Conservation (phyloP, 2,888 invertebrate species). For the Xanthia icteritia region DNA sequence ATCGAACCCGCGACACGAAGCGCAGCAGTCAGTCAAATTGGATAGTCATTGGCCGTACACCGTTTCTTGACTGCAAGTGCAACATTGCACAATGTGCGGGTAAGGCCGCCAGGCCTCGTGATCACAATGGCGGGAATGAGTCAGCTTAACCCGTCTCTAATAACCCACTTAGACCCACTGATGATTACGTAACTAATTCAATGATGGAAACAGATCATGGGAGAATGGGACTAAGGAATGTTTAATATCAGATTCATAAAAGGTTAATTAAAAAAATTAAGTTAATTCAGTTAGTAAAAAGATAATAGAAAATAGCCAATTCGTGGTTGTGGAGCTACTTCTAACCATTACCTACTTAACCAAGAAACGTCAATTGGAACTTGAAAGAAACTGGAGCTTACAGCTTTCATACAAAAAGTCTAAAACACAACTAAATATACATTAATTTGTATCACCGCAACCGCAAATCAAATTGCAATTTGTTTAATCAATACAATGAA, state of each 20-base stretch:
- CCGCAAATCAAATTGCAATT: constrained; percentile 71
- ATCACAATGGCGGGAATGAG: constrained; percentile 73
- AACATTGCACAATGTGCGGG: constrained; percentile 53
- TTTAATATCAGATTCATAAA: constrained; percentile 36
- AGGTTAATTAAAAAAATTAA: constrained; percentile 21
- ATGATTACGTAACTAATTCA: constrained; percentile 57
- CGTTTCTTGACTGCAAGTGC: constrained; percentile 27
- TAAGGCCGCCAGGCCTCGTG: constrained; percentile 46
- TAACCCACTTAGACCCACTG: constrained; percentile 59
- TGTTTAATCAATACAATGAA: constrained; percentile 70
- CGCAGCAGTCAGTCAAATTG: too few relatives aligned
- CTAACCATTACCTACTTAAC: constrained; percentile 32
- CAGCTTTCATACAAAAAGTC: constrained; percentile 57
- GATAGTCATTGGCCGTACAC: constrained; percentile 23
- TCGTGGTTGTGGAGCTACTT: not conserved
- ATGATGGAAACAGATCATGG: constrained; percentile 49
- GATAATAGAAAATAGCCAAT: not conserved
- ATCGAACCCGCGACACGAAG: too few relatives aligned
- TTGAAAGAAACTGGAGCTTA: constrained; percentile 45
- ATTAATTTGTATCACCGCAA: constrained; percentile 62
- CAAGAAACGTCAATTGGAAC: constrained; percentile 16
- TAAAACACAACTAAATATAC: constrained; percentile 56
- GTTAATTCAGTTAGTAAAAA: not conserved
- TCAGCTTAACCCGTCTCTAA: constrained; percentile 71
- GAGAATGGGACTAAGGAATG: constrained; percentile 42